These are phyloP conservation scores for Phaethornis superciliosus DNA, from an alignment of 2,113 vertebrate species.

Conservation along the genomic window DNA sequence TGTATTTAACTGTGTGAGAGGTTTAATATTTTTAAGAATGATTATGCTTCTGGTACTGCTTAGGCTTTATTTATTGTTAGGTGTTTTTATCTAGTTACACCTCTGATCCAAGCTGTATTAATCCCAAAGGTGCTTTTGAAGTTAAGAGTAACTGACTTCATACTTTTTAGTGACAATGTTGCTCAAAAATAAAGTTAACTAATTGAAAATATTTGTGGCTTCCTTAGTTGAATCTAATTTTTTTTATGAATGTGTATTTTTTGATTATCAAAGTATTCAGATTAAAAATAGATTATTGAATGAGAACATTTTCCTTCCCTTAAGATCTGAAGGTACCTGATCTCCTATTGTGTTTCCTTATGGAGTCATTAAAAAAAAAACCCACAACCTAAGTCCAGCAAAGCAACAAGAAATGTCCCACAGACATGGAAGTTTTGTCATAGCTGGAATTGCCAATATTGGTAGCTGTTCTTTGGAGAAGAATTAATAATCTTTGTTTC, in stretches of 20 bases:
- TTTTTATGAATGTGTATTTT: not conserved
- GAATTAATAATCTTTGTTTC: not conserved
- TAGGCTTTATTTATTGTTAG: not conserved
- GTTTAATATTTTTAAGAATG: not conserved
- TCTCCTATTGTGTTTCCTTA: not conserved
- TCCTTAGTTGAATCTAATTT: not conserved
- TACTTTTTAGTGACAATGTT: not conserved
- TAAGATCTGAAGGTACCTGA: not conserved
- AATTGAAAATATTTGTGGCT: not conserved
- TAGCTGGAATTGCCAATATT: not conserved
- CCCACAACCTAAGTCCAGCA: fast-evolving
- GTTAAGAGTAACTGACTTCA: not conserved
- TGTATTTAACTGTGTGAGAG: not conserved
- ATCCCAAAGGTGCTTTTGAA: not conserved
- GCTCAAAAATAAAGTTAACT: not conserved
- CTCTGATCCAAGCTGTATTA: not conserved
- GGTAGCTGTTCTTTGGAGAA: not conserved
- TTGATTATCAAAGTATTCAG: not conserved
- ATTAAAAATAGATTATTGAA: not conserved
- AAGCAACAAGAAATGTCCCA: not conserved
- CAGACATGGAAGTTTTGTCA: not conserved
- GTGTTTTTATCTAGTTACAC: not conserved
- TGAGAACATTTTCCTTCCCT: not conserved
- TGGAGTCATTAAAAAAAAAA: not conserved
- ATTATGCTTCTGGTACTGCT: not conserved